Base-by-base conservation (phyloP, 2,888 invertebrate genomes). In the Elysia crispata region DNA sequence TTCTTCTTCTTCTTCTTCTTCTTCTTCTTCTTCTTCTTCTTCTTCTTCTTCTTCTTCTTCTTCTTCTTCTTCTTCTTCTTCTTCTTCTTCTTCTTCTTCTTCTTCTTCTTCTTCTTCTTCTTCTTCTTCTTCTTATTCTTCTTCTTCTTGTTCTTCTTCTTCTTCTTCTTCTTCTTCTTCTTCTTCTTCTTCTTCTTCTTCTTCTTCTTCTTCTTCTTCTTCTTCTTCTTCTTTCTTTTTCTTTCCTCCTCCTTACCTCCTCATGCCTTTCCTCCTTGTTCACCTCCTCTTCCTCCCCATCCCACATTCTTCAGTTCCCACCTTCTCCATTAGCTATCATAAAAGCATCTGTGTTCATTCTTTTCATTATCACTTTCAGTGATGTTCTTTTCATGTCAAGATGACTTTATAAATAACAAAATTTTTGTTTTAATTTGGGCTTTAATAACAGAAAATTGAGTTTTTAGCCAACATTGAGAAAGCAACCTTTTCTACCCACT, bases 41-140 rank as follows among this genome's bases (percentile, higher is more conserved):
- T 54, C 70, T 41, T 20, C 70, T 70, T 20, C 73, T 75, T 30
- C 25, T 18, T n/a, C 75, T 75, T 15, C 23, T 41, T 28, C 75
- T 75, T 8, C 25, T 41, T 28, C 75, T 49, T 18, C 25, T 41
- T 31, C 75, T 75, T 8, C 41, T 41, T 31, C 75, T 75, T 15
- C 41, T 41, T 31, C 75, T 75, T 8, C 41, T 23, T 31, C 75
- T 75, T 8, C 41, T 23, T 31, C 75, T 75, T 6, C 41, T 41
- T 31, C 75, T 62, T n/a, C 64, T 62, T n/a, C 64, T 25, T n/a
- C 64, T 62, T 3, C 74, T 74, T 3, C 30, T n/a, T n/a, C n/a
- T n/a, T n/a, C n/a, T n/a, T n/a, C n/a, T n/a, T n/a, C n/a, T n/a
- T n/a, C n/a, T n/a, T n/a, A n/a, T n/a, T n/a, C n/a, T n/a, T n/a